Evolutionary conservation across 2,113 vertebrate species (phyloP).

Genomic region (Clupea harengus): DNA sequence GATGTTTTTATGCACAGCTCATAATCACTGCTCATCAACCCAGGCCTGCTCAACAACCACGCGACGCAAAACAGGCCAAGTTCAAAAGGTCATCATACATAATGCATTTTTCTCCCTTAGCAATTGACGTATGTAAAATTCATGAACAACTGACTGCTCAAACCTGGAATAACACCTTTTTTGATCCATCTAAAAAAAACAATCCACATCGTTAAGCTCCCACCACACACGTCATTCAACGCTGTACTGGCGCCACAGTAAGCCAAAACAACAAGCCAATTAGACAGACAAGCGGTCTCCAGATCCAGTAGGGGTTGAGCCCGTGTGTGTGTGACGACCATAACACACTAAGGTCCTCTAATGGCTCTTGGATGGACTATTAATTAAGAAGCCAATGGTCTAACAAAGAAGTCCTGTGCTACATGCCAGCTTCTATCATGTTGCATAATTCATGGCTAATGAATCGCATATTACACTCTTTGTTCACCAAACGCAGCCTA

Average conservation of each 20-base stretch:
- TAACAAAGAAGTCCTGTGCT: not conserved
- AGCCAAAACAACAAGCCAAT: not conserved
- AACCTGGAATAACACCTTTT: too few species aligned
- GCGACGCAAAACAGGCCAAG: not conserved
- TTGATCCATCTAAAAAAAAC: too few species aligned
- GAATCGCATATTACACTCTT: not conserved
- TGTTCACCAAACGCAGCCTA: not conserved
- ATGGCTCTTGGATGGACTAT: constrained; percentile 11
- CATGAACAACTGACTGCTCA: not conserved
- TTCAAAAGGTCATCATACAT: not conserved
- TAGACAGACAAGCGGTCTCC: not conserved
- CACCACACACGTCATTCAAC: too few species aligned
- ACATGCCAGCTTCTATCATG: not conserved
- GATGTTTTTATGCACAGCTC: too few species aligned
- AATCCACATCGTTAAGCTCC: too few species aligned
- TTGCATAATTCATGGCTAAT: not conserved
- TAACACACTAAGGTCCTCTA: not conserved
- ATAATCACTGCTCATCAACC: not conserved
- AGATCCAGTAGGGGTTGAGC: not conserved
- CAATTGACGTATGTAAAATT: not conserved
- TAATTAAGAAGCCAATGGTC: not conserved
- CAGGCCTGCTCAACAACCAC: not conserved
- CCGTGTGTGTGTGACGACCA: not conserved
- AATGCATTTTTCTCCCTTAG: not conserved
- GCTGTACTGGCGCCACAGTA: too few species aligned